Base-by-base conservation (phyloP, 2,797 vertebrate genomes). In the Pristis pectinata region DNA sequence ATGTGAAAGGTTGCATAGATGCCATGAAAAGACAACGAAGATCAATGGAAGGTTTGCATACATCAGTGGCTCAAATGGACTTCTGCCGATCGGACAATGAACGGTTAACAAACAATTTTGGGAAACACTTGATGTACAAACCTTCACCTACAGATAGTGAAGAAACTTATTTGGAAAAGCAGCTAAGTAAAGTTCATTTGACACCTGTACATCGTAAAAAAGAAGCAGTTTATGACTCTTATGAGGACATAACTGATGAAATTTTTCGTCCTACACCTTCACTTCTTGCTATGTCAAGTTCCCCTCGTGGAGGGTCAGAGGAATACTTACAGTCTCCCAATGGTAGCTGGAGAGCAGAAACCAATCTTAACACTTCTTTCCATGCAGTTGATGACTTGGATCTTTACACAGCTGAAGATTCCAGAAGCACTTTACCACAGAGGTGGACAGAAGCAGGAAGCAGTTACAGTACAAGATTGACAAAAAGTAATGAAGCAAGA, bases 111-210 rank as follows among this genome's bases (percentile, higher is more conserved):
- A 98, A 98, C 94, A 97, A 97, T 94, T 98, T 98, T 95, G 98
- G 98, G 95, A 98, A 99, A 95, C 97, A 98, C 6, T 97, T 97
- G 79, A 97, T 98, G n/a, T 98, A 98, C 95, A 98, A 99, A 59
- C 98, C 98, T 0, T 99, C 98, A 3, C 99, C 99, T 0, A 98
- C 99, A 96, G 99, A 99, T n/a, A 96, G 98, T 0, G 99, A 98
- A 0, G 99, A 99, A 95, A 98, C 98, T 49, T 98, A 98, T 87
- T 98, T 98, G 98, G 99, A 99, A 96, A 97, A 94, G 70, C 92
- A 97, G 87, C 97, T 97, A 96, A 97, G 95, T 95, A 99, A 99
- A 94, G 98, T 98, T 0, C 98, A 98, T 1, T 95, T 99, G 95
- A 98, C 98, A 94, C 98, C 99, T 0, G 95, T 99, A 96, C 99